A percentile compares a stretch with the other conserved stretches of the same genome.
These are phyloP conservation scores for Alcis repandata DNA, from an alignment of 2,888 invertebrate genomes.

Conservation along the genomic window DNA sequence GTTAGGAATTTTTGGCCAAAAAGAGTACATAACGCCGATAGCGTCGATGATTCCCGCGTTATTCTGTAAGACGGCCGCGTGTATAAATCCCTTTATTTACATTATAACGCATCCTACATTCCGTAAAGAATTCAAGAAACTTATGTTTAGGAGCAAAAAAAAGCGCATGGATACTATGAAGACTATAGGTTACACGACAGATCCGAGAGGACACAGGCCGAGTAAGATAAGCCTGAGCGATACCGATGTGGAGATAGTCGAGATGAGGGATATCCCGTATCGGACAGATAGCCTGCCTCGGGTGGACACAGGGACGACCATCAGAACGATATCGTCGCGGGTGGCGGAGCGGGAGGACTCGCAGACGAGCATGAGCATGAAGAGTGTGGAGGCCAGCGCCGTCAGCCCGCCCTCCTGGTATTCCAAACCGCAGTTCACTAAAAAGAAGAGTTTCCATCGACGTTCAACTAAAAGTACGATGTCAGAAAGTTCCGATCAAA, in stretches of 20 bases:
- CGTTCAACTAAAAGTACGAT: slow-evolving; percentile 69
- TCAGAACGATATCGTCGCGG: slow-evolving; percentile 72
- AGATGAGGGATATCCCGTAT: slow-evolving; percentile 83
- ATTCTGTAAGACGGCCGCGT: slow-evolving; percentile 93
- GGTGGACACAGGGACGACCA: slow-evolving; percentile 46
- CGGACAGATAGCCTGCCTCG: slow-evolving; percentile 54
- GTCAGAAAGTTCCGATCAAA: slow-evolving; percentile 61
- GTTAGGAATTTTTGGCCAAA: slow-evolving; percentile 89
- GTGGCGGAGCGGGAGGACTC: slow-evolving; percentile 70
- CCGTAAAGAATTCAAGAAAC: slow-evolving; percentile 86
- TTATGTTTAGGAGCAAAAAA: slow-evolving; percentile 75
- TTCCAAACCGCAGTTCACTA: slow-evolving; percentile 82
- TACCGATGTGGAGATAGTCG: slow-evolving; percentile 83
- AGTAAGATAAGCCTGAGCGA: slow-evolving; percentile 77
- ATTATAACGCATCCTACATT: slow-evolving; percentile 93
- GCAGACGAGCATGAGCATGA: slow-evolving; percentile 71
- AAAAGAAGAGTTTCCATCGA: slow-evolving; percentile 79
- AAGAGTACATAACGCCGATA: slow-evolving; percentile 89
- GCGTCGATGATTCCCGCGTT: slow-evolving; percentile 92
- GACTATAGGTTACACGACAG: slow-evolving; percentile 70
- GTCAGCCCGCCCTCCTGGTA: slow-evolving; percentile 84
- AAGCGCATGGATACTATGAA: slow-evolving; percentile 73
- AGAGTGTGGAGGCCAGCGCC: slow-evolving; percentile 71
- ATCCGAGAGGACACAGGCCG: slow-evolving; percentile 67
- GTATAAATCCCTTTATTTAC: slow-evolving; percentile 93